Evolutionary conservation across 1,140 invertebrate species (phyloP), one percentile per base, ranked within the genome.

Genomic region (Scaptomyza hsui): DNA sequence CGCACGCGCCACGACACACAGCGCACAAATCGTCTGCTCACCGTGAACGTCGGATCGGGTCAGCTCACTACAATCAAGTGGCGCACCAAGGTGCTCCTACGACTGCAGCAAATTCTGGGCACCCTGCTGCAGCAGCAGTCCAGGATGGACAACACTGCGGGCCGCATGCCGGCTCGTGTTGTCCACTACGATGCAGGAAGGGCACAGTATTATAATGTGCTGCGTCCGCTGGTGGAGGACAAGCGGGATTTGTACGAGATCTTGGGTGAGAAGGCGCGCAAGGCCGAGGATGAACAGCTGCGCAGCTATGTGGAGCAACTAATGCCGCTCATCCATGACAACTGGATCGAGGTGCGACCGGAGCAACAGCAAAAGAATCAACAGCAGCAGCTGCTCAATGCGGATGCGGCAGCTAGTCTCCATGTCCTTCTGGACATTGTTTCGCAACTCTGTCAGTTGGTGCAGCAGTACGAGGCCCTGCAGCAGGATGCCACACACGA

Each of bases 61-160:
- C 94, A 95, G 92, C 93, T 93, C 29, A 95, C 95, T 2, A 95
- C 93, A 75, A 93, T 94, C 1, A 95, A 95, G 80, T 96, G 95
- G 95, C 93, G 94, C 59, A 94, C 94, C n/a, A 95, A 95, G 91
- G 95, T 96, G 21, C 91, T 96, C 41, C 92, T 93, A 57, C 92
- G 95, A 39, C 82, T 96, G 5, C 92, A 94, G 72, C 92, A 93
- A 39, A 94, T 96, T 63, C 91, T 96, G 2, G 80, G 75, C 29
- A 92, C 92, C 0, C 86, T 94, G 26, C 81, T 92, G 21, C 77
- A 60, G 45, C 72, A 64, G 37, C 51, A 72, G 49, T 2, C 26
- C 26, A 29, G 9, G 26, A 21, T 21, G 2, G 19, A 21, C 26
- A 29, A 6, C 37, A 21, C 13, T 32, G 3, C 21, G n/a, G 4